Percentiles rank a stretch among this genome's conserved stretches.
phyloP scores from a whole-genome alignment of 2,888 invertebrate species.

The Heliconius erato region DNA sequence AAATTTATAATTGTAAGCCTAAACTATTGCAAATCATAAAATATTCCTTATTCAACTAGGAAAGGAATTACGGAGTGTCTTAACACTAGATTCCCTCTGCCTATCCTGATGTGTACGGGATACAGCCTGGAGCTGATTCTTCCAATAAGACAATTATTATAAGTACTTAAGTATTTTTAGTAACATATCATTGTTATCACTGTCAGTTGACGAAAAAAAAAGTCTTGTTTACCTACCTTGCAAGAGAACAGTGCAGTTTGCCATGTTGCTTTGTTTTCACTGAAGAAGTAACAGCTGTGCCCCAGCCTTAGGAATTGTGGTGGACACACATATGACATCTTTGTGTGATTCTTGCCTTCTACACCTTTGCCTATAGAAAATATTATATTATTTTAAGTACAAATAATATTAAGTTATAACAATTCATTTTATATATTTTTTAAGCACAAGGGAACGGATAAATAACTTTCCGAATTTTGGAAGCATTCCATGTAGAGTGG shows the following conservation, averaged over 20 bases:
- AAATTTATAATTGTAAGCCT: too few relatives aligned
- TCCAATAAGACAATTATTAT: neutral
- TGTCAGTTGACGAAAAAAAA: neutral
- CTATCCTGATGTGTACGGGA: too few relatives aligned
- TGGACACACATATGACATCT: slow-evolving; percentile 88
- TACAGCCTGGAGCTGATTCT: too few relatives aligned
- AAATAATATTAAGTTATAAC: neutral
- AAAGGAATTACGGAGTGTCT: too few relatives aligned
- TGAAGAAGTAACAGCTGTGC: slow-evolving; percentile 91
- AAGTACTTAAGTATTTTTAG: neutral
- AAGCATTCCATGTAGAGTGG: neutral
- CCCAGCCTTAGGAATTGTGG: slow-evolving; percentile 89
- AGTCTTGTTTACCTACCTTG: slow-evolving; percentile 71
- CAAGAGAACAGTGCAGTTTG: slow-evolving; percentile 90
- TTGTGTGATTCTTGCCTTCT: slow-evolving; percentile 71
- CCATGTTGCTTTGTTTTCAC: slow-evolving; percentile 88
- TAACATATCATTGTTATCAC: too few relatives aligned
- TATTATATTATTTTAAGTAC: neutral
- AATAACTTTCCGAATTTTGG: too few relatives aligned
- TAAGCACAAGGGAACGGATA: too few relatives aligned
- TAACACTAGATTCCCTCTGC: too few relatives aligned
- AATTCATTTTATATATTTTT: neutral
- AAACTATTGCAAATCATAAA: neutral
- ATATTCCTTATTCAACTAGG: neutral
- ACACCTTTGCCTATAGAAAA: slow-evolving; percentile 65